A percentile compares a stretch with the other conserved stretches of the same genome.
Evolutionary conservation across 1,140 invertebrate genomes (phyloP).

Genomic region (Dufourea novaeangliae): DNA sequence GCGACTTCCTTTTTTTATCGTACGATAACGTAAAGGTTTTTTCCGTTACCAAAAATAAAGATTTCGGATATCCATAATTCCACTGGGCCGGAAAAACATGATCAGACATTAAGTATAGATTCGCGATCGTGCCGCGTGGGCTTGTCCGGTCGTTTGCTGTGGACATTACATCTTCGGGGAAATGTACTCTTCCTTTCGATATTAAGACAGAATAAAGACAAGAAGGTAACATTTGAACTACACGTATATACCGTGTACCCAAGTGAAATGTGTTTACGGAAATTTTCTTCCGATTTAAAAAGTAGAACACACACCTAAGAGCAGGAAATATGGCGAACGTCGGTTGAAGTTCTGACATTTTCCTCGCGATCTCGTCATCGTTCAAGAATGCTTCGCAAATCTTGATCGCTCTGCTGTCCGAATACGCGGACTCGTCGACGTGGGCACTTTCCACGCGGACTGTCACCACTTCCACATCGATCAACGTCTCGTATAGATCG

Average conservation of each 20-base stretch:
- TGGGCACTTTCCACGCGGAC: constrained; percentile 62
- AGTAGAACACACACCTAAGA: constrained; percentile 71
- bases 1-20: no score
- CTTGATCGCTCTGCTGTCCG: constrained; percentile 66
- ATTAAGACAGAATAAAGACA: background rate
- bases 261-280: background rate
- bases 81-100: no score
- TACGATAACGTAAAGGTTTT: no score
- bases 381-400: constrained; percentile 70
- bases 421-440: constrained; percentile 30
- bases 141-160: no score
- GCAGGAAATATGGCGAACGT: constrained; percentile 76
- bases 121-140: background rate
- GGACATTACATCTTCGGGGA: background rate
- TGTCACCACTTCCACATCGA: constrained; percentile 72
- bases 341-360: constrained; percentile 71
- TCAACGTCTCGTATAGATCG: constrained; percentile 73
- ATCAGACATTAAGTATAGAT: background rate
- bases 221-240: background rate
- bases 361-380: constrained; percentile 65
- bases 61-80: no score
- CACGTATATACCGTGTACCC: no score
- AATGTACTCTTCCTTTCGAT: background rate
- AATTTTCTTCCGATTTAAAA: background rate
- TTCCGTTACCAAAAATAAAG: no score